phyloP scores from a whole-genome alignment of 2,113 vertebrate species.

The Trogon melanurus region DNA sequence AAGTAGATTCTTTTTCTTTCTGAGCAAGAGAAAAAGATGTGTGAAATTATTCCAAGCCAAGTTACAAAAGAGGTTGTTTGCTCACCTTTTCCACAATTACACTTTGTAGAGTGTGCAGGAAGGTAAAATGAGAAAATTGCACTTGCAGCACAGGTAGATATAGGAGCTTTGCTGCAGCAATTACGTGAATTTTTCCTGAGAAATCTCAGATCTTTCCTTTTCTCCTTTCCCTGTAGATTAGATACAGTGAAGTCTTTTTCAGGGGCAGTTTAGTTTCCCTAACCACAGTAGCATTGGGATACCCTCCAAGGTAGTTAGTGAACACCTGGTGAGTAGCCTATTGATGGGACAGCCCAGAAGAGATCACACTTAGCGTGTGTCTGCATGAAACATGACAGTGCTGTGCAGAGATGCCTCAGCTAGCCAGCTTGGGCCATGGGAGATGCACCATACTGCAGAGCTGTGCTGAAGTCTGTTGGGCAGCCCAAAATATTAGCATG shows the following conservation, averaged over 20 bases:
- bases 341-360: not conserved
- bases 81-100: not conserved
- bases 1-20: not conserved
- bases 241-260: not conserved
- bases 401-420: not conserved
- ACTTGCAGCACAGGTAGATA: not conserved
- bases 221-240: not conserved
- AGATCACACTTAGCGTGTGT: not conserved
- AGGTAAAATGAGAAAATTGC: not conserved
- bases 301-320: not conserved
- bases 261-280: not conserved
- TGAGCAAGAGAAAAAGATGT: not conserved
- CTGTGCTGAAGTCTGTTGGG: not conserved
- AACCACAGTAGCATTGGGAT: not conserved
- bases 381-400: not conserved
- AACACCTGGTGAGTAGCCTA: not conserved
- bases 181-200: not conserved
- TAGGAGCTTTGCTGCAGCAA: not conserved
- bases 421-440: not conserved
- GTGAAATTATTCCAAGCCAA: not conserved
- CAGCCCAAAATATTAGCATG: not conserved
- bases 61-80: not conserved
- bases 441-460: not conserved
- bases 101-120: not conserved
- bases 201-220: not conserved